phyloP scores from a whole-genome alignment of 2,113 vertebrate genomes.

The Acinonyx jubatus region DNA sequence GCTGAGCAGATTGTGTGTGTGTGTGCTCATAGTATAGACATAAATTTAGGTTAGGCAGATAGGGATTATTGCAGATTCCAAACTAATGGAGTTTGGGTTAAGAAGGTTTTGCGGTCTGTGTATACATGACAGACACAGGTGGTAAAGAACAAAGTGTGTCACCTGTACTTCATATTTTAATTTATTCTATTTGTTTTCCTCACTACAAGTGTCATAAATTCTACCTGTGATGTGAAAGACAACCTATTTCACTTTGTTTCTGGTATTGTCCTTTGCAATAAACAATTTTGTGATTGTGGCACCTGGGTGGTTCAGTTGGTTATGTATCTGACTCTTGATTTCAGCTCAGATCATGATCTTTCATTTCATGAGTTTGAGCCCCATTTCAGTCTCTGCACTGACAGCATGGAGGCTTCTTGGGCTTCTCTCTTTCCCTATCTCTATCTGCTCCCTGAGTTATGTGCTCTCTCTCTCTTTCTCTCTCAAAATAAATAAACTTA shows the following conservation, averaged over 20 bases:
- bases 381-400: no score
- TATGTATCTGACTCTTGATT: no score
- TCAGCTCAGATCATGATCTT: no score
- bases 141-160: conserved; percentile 31
- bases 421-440: no score
- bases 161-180: conserved; percentile 37
- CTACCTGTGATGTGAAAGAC: neutral
- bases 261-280: neutral
- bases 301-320: no score
- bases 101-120: conserved; percentile 26
- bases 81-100: conserved; percentile 33
- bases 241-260: conserved; percentile 27
- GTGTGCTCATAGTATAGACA: neutral
- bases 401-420: no score
- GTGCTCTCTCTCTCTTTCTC: no score
- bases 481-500: no score
- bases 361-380: no score
- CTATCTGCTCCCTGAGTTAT: no score
- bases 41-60: neutral
- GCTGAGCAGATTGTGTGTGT: neutral
- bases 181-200: conserved; percentile 35
- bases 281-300: neutral
- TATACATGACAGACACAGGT: conserved; percentile 8
- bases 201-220: neutral
- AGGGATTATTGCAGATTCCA: conserved; percentile 18